Evolutionary conservation across 2,113 vertebrate species (phyloP).

Genomic region (Todiramphus chloris): DNA sequence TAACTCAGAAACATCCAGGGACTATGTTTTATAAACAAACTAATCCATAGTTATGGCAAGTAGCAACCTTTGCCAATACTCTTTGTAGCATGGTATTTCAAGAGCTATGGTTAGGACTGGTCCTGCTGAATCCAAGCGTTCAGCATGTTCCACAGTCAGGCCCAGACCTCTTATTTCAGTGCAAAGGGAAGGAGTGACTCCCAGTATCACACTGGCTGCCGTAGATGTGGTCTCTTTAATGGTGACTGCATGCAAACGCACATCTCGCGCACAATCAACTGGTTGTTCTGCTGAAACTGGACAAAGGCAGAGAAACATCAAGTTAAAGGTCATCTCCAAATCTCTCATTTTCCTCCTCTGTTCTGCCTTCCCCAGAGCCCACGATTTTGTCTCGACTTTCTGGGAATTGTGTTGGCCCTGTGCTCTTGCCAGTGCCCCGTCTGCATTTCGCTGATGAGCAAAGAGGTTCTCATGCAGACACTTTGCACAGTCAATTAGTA

Average conservation of each 20-base stretch:
- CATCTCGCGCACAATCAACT: background rate
- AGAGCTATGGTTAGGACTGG: background rate
- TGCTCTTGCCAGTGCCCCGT: background rate
- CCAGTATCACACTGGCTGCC: background rate
- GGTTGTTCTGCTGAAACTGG: background rate
- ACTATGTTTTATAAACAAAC: background rate
- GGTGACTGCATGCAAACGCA: background rate
- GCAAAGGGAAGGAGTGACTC: background rate
- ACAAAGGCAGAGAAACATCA: background rate
- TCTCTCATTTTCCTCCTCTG: background rate
- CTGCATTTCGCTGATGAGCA: background rate
- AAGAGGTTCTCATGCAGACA: conserved; percentile 11
- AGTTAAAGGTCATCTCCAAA: conserved; percentile 12
- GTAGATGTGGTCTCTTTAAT: background rate
- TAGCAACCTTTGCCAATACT: background rate
- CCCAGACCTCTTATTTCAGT: background rate
- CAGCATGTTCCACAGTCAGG: background rate
- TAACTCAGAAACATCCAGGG: background rate
- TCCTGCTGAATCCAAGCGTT: background rate
- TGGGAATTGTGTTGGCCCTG: background rate
- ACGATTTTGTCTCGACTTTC: background rate
- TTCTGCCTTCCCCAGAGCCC: background rate
- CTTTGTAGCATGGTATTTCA: background rate
- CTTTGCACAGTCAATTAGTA: conserved; percentile 56
- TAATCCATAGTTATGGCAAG: background rate